phyloP scores from a whole-genome alignment of 2,113 vertebrate species.

The Rhabdomys dilectus region DNA sequence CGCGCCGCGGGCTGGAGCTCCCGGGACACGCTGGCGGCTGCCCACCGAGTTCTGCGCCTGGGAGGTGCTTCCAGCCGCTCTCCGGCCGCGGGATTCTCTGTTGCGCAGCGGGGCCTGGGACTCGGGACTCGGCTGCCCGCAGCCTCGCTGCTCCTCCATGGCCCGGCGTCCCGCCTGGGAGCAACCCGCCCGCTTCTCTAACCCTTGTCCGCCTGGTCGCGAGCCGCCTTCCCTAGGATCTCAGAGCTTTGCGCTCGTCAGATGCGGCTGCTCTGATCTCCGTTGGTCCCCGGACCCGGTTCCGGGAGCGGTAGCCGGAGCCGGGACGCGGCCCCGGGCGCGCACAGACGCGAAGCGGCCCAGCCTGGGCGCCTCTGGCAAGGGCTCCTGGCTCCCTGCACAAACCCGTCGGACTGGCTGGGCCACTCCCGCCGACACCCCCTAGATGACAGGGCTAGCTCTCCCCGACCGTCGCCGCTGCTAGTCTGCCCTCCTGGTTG shows the following conservation, averaged over 20 bases:
- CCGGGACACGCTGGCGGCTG: conserved; percentile 45
- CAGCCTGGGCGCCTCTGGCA: conserved; percentile 82
- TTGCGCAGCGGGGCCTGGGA: conserved; percentile 76
- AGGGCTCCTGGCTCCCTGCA: conserved; percentile 81
- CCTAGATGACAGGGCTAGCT: conserved; percentile 85
- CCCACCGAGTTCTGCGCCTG: conserved; percentile 54
- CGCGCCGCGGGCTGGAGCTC: conserved; percentile 72
- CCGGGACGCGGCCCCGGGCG: conserved; percentile 58
- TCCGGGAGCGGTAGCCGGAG: conserved; percentile 6
- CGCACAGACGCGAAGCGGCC: conserved; percentile 75
- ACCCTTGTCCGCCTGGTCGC: background rate
- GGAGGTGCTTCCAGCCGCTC: conserved; percentile 80
- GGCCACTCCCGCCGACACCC: conserved; percentile 88
- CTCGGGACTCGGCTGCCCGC: conserved; percentile 39
- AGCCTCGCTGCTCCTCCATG: conserved; percentile 66
- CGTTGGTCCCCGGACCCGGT: background rate
- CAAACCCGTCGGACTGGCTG: conserved; percentile 95
- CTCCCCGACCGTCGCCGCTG: conserved; percentile 77
- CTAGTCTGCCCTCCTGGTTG: conserved; percentile 77
- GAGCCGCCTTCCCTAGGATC: conserved; percentile 34
- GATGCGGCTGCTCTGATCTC: background rate
- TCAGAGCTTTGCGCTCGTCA: conserved; percentile 4
- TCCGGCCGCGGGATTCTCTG: conserved; percentile 83
- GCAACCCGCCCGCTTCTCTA: background rate
- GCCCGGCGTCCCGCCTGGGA: background rate